Percentiles rank a stretch among this genome's conserved stretches.
These are phyloP conservation scores for Drosophila lacicola DNA, from an alignment of 2,888 invertebrate species.

Conservation along the genomic window DNA sequence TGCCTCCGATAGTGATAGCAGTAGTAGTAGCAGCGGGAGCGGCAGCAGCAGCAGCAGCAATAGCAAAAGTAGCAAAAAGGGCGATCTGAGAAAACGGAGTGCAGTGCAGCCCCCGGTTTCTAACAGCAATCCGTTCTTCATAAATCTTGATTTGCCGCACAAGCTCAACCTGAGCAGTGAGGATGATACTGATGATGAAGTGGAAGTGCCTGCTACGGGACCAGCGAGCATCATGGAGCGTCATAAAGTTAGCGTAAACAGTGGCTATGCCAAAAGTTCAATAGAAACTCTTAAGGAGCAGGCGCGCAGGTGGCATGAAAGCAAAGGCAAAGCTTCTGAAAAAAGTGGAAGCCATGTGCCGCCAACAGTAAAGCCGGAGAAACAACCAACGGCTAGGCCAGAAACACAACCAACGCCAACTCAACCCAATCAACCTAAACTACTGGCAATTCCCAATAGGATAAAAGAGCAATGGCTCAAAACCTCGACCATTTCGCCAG, in stretches of 20 bases:
- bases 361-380: neutral
- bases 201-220: neutral
- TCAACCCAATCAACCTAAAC: neutral
- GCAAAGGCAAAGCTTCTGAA: neutral
- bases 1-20: neutral
- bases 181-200: neutral
- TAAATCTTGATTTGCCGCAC: neutral
- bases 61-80: neutral
- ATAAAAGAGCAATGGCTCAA: too few relatives aligned
- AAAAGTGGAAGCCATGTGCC: neutral
- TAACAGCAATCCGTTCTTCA: neutral
- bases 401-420: neutral
- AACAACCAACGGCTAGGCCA: neutral
- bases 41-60: neutral
- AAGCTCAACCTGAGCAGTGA: slow-evolving; percentile 5
- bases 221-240: neutral
- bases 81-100: neutral
- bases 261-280: neutral
- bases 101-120: neutral
- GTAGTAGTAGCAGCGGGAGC: neutral
- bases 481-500: neutral
- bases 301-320: neutral
- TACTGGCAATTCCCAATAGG: neutral
- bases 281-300: neutral
- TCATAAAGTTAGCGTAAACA: neutral